Percentiles rank a stretch among this genome's conserved stretches.
Evolutionary conservation across 2,113 vertebrate genomes (phyloP).

Genomic region (Aphyosemion australe): DNA sequence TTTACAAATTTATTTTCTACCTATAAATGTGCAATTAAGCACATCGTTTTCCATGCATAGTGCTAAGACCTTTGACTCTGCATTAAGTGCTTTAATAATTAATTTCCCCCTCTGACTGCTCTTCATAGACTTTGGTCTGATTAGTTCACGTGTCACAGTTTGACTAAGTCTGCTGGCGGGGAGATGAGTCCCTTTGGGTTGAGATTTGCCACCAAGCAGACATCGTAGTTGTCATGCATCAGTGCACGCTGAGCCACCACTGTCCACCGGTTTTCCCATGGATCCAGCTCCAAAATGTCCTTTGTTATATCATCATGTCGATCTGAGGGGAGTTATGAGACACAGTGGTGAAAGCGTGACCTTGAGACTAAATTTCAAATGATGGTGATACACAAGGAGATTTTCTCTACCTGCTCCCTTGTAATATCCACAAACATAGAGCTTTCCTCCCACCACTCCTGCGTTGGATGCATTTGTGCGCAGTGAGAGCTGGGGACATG

Average conservation of each 20-base stretch:
- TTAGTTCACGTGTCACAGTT: conserved; percentile 58
- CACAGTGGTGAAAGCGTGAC: background rate
- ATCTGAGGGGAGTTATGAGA: conserved; percentile 77
- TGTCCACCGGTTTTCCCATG: conserved; percentile 92
- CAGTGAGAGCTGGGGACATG: conserved; percentile 87
- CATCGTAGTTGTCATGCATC: conserved; percentile 96
- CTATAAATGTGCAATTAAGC: conserved; percentile 36
- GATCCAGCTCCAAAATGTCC: conserved; percentile 92
- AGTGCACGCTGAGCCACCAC: conserved; percentile 82
- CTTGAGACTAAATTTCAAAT: background rate
- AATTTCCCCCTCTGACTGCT: conserved; percentile 22
- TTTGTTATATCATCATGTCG: conserved; percentile 93
- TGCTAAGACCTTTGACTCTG: conserved; percentile 30
- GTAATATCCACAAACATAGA: conserved; percentile 95
- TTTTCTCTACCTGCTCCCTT: conserved; percentile 87
- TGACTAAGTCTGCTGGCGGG: conserved; percentile 87
- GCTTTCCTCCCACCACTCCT: conserved; percentile 88
- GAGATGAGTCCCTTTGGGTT: conserved; percentile 93
- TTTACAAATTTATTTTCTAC: conserved; percentile 44
- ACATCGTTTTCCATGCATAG: conserved; percentile 22
- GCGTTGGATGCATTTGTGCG: conserved; percentile 85
- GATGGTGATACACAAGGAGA: background rate
- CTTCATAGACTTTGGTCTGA: conserved; percentile 38
- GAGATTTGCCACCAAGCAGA: conserved; percentile 92
- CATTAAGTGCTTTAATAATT: conserved; percentile 46